These are phyloP conservation scores for Portunus trituberculatus DNA, from an alignment of 1,140 invertebrate genomes.

Conservation along the genomic window DNA sequence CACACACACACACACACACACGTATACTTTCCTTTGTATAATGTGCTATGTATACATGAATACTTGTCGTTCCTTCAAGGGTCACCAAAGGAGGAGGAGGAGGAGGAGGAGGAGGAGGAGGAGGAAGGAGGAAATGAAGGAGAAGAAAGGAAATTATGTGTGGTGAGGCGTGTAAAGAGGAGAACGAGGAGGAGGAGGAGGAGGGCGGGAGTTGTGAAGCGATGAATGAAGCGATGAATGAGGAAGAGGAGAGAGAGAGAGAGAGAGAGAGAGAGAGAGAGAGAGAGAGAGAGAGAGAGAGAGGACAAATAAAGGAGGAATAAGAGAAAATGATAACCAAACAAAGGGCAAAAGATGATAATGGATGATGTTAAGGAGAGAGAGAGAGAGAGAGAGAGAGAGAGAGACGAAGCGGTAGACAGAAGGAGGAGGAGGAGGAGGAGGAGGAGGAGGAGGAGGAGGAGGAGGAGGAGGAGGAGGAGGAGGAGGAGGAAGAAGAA, in stretches of 20 bases:
- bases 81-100: too few species aligned
- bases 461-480: background rate
- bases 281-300: conserved; percentile 35
- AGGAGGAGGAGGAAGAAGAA: conserved; percentile 5
- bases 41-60: too few species aligned
- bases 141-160: too few species aligned
- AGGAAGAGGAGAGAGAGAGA: background rate
- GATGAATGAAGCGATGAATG: background rate
- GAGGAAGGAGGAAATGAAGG: too few species aligned
- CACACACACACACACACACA: conserved; percentile 46
- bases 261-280: background rate
- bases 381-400: too few species aligned
- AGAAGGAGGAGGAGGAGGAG: background rate
- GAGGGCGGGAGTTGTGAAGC: background rate
- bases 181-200: conserved; percentile 1
- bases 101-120: too few species aligned
- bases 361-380: background rate
- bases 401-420: background rate
- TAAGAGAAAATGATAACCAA: background rate
- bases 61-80: too few species aligned
- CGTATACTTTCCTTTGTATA: too few species aligned
- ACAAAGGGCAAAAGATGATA: background rate
- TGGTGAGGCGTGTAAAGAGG: too few species aligned
- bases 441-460: background rate
- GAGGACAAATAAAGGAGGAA: background rate